phyloP scores from a whole-genome alignment of 2,888 invertebrate genomes.

The Opisthograptis luteolata region DNA sequence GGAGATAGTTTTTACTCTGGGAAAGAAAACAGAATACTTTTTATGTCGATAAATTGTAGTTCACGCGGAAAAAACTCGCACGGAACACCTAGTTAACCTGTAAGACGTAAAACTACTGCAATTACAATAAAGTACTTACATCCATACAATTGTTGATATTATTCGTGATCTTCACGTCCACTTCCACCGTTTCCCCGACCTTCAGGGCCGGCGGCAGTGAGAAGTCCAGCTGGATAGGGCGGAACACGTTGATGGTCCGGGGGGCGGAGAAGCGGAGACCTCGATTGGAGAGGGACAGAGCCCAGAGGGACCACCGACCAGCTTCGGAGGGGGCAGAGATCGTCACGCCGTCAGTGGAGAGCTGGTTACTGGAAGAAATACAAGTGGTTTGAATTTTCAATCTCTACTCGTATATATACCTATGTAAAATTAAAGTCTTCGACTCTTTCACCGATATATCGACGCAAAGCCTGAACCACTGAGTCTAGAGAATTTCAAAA shows the following conservation, averaged over 20 bases:
- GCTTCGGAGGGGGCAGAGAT: constrained; percentile 86
- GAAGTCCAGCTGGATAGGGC: constrained; percentile 86
- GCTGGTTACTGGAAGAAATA: constrained; percentile 77
- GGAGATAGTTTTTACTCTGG: too few relatives aligned
- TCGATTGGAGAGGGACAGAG: constrained; percentile 81
- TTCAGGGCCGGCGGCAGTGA: constrained; percentile 84
- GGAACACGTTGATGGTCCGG: constrained; percentile 84
- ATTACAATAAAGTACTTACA: constrained; percentile 84
- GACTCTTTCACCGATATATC: too few relatives aligned
- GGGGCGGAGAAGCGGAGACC: constrained; percentile 84
- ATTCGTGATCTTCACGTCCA: constrained; percentile 88
- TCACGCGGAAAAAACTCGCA: too few relatives aligned
- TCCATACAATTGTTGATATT: constrained; percentile 88
- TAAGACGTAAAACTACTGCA: too few relatives aligned
- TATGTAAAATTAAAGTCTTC: too few relatives aligned
- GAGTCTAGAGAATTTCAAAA: too few relatives aligned
- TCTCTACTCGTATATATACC: too few relatives aligned
- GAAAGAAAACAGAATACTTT: too few relatives aligned
- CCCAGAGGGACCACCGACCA: constrained; percentile 87
- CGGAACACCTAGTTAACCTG: too few relatives aligned
- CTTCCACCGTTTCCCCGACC: constrained; percentile 86
- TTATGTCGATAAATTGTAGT: too few relatives aligned
- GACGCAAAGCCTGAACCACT: too few relatives aligned
- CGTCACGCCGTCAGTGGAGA: constrained; percentile 84
- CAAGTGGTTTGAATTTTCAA: too few relatives aligned